A percentile compares a stretch with the other conserved stretches of the same genome.
Conservation (phyloP, 2,888 invertebrate species). For the Synanthedon vespiformis region DNA sequence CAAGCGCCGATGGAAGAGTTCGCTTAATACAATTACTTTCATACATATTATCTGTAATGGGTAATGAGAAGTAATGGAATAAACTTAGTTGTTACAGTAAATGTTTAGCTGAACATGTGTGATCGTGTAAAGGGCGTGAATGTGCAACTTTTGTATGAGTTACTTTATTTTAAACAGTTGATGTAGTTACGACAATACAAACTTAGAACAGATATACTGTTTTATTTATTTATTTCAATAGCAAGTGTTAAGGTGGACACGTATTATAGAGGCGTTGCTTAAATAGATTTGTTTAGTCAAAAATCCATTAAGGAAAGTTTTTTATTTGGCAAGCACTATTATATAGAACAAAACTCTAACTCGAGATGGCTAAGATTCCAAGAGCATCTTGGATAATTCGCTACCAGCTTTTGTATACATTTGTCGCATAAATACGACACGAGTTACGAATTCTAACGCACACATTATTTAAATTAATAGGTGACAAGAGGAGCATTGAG, state of each 20-base stretch:
- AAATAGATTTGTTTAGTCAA: neutral
- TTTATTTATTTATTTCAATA: neutral
- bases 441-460: too few species aligned
- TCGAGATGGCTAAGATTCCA: too few species aligned
- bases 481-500: too few species aligned
- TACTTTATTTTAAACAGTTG: conserved; percentile 32
- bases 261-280: too few species aligned
- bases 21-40: conserved; percentile 49
- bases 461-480: too few species aligned
- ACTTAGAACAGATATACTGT: conserved; percentile 8
- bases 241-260: too few species aligned
- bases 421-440: too few species aligned
- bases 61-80: conserved; percentile 53
- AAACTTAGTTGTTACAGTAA: conserved; percentile 67
- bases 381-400: too few species aligned
- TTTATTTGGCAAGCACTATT: too few species aligned
- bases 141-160: conserved; percentile 54
- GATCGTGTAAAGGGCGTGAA: conserved; percentile 60
- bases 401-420: too few species aligned
- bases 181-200: conserved; percentile 30
- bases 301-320: too few species aligned
- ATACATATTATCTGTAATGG: conserved; percentile 55
- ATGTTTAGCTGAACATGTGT: conserved; percentile 67
- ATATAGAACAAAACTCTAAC: too few species aligned
- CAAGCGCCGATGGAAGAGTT: conserved; percentile 44